Conservation (phyloP, 2,888 invertebrate genomes). For the Watsonalla cultraria region DNA sequence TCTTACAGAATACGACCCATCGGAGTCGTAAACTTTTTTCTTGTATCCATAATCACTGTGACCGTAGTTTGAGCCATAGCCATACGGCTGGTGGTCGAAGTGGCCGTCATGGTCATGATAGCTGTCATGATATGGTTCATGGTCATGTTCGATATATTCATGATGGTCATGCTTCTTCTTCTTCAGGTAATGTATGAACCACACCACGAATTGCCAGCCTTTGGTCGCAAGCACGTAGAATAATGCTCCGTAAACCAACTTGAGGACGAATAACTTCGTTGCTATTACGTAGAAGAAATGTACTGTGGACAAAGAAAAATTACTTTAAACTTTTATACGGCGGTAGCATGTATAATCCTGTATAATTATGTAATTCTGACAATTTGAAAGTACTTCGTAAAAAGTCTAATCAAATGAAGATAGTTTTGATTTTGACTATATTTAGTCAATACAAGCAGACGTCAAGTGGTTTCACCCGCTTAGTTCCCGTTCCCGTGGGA, state of each 20-base stretch:
- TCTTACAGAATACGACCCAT: slow-evolving; percentile 63
- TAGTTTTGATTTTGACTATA: too few relatives aligned
- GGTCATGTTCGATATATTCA: slow-evolving; percentile 47
- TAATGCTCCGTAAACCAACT: slow-evolving; percentile 58
- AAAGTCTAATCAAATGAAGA: too few relatives aligned
- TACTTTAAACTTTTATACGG: too few relatives aligned
- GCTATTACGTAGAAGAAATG: slow-evolving; percentile 67
- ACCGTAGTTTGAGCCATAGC: neutral
- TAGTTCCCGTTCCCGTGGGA: too few relatives aligned
- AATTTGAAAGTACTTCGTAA: too few relatives aligned
- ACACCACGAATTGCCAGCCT: slow-evolving; percentile 59
- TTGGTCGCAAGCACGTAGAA: slow-evolving; percentile 53
- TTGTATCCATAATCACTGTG: slow-evolving; percentile 19
- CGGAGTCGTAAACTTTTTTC: slow-evolving; percentile 54
- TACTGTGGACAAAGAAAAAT: slow-evolving; percentile 47
- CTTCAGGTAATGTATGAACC: slow-evolving; percentile 65
- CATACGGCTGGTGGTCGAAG: slow-evolving; percentile 20
- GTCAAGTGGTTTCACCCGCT: too few relatives aligned
- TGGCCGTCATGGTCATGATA: slow-evolving; percentile 11
- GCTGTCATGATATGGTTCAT: slow-evolving; percentile 25
- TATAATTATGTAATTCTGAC: too few relatives aligned
- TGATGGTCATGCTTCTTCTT: slow-evolving; percentile 45
- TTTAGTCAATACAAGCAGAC: too few relatives aligned
- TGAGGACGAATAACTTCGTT: slow-evolving; percentile 59
- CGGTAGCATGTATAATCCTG: too few relatives aligned